Percentiles rank a stretch among this genome's conserved stretches.
Evolutionary conservation across 2,797 vertebrate genomes (phyloP).

Genomic region (Melanotaenia pygmaea): DNA sequence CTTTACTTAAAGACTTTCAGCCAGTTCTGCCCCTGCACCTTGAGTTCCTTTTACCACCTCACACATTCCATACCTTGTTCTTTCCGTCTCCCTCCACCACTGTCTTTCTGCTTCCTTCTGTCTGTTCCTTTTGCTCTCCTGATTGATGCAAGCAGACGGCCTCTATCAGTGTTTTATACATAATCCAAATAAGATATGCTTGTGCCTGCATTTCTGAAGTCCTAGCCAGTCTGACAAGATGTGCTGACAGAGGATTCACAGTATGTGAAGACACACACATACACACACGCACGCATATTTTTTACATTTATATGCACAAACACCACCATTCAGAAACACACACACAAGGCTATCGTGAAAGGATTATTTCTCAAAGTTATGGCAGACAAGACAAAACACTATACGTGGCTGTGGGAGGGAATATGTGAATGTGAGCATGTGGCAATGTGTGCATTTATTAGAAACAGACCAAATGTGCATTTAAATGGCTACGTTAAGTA

Average conservation of each 20-base stretch:
- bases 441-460: constrained; percentile 56
- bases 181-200: constrained; percentile 83
- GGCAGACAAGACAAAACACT: constrained; percentile 65
- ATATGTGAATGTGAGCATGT: constrained; percentile 48
- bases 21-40: constrained; percentile 28
- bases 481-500: constrained; percentile 73
- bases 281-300: constrained; percentile 18
- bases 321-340: constrained; percentile 28
- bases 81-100: background rate
- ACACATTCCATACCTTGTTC: constrained; percentile 18
- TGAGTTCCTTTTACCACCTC: constrained; percentile 15
- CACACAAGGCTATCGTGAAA: constrained; percentile 42
- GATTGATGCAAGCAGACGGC: constrained; percentile 75
- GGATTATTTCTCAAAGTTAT: constrained; percentile 72
- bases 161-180: constrained; percentile 80
- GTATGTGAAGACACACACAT: constrained; percentile 31
- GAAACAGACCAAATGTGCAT: constrained; percentile 61
- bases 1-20: constrained; percentile 36
- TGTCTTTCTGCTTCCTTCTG: constrained; percentile 19
- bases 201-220: constrained; percentile 77
- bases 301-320: constrained; percentile 25
- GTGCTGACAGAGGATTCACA: constrained; percentile 73
- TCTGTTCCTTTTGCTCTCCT: constrained; percentile 35
- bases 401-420: constrained; percentile 37
- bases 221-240: constrained; percentile 69